A percentile compares a stretch with the other conserved stretches of the same genome.
phyloP scores from a whole-genome alignment of 2,113 vertebrate species.

The Menura novaehollandiae region DNA sequence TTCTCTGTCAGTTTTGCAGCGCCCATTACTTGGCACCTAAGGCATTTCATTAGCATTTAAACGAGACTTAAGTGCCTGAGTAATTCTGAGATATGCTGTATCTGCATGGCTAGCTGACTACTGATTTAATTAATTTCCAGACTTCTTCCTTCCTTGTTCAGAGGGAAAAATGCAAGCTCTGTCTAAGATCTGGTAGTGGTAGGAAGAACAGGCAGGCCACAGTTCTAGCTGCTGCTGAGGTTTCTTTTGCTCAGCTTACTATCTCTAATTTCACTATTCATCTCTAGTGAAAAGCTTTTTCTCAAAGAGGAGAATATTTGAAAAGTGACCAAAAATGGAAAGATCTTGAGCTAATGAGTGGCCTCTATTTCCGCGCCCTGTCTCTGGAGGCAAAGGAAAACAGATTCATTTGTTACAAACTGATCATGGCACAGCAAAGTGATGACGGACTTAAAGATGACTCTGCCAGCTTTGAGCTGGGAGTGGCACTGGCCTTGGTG shows the following conservation, averaged over 20 bases:
- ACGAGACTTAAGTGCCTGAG: background rate
- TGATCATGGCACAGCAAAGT: rapidly evolving
- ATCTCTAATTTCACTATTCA: constrained; percentile 1
- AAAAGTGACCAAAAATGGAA: background rate
- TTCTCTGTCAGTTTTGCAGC: background rate
- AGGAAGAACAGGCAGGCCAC: background rate
- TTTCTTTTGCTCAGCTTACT: constrained; percentile 8
- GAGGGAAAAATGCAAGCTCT: constrained; percentile 30
- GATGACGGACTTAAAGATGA: rapidly evolving
- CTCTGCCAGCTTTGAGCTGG: background rate
- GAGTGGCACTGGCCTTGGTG: background rate
- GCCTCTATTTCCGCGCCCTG: background rate
- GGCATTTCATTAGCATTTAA: constrained; percentile 46
- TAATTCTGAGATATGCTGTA: constrained; percentile 18
- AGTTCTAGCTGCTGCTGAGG: background rate
- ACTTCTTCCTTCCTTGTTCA: constrained; percentile 4
- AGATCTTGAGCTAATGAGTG: background rate
- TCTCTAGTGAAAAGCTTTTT: background rate
- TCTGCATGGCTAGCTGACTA: background rate
- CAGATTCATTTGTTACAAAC: background rate
- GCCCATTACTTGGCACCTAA: background rate
- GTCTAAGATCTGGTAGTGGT: background rate
- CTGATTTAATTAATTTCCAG: constrained; percentile 37
- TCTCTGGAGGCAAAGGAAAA: background rate
- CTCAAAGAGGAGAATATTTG: background rate